Percentiles rank a stretch among this genome's conserved stretches.
Conservation (phyloP, 2,113 vertebrate genomes). For the Tragulus kanchil region DNA sequence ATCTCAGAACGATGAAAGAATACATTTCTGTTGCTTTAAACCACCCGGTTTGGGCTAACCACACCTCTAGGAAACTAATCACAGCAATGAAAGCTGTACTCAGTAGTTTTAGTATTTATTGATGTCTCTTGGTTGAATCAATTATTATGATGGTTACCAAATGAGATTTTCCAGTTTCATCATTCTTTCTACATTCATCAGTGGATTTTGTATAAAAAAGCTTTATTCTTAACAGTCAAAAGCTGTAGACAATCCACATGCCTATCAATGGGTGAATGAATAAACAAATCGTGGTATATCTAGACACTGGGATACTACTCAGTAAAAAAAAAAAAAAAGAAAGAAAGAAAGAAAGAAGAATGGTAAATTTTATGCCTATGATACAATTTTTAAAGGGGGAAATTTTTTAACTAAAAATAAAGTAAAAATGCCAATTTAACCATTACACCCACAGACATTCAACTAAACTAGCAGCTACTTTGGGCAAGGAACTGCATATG, state of each 20-base stretch:
- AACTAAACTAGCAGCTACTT: constrained; percentile 5
- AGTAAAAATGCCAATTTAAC: background rate
- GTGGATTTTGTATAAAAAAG: too few species aligned
- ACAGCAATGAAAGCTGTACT: background rate
- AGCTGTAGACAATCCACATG: background rate
- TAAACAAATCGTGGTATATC: background rate
- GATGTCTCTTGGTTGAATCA: background rate
- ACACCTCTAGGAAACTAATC: background rate
- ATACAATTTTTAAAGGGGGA: background rate
- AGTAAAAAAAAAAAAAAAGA: background rate
- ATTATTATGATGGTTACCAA: background rate
- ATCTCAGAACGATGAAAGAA: too few species aligned
- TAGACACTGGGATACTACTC: background rate
- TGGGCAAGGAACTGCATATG: background rate
- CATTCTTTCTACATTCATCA: too few species aligned
- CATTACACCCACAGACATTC: constrained; percentile 11
- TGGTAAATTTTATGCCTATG: background rate
- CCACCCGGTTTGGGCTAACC: too few species aligned
- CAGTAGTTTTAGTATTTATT: background rate
- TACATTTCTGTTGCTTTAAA: too few species aligned
- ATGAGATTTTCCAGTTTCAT: background rate
- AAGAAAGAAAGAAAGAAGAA: too few species aligned
- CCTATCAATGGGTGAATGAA: background rate
- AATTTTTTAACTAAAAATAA: background rate
- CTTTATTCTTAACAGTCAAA: background rate